These are phyloP conservation scores for Bombylius major DNA, from an alignment of 2,888 invertebrate genomes.

Conservation along the genomic window DNA sequence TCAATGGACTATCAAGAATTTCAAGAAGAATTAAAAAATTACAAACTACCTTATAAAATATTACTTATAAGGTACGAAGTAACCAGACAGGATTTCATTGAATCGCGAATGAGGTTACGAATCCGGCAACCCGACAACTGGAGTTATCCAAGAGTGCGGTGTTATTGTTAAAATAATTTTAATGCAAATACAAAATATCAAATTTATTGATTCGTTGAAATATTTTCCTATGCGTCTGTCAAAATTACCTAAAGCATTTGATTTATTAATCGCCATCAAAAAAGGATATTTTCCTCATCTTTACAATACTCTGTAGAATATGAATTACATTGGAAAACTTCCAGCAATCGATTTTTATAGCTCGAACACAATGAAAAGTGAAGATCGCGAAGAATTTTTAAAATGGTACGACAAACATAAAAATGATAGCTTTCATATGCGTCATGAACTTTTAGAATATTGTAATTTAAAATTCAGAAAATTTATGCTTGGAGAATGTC, in stretches of 20 bases:
- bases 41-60: too few species aligned
- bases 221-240: constrained; percentile 17
- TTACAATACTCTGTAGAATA: constrained; percentile 8
- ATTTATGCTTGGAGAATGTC: neutral
- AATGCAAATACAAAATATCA: neutral
- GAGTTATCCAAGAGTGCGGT: too few species aligned
- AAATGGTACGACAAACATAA: constrained; percentile 1
- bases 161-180: too few species aligned
- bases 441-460: constrained; percentile 1
- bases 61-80: too few species aligned
- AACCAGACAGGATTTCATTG: too few species aligned
- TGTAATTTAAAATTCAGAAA: constrained; percentile 5
- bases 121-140: too few species aligned
- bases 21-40: too few species aligned
- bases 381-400: neutral
- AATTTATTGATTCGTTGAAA: constrained; percentile 8
- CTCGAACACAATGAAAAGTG: neutral
- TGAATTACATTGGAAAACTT: constrained; percentile 6
- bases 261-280: constrained; percentile 9
- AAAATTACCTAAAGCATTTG: constrained; percentile 14
- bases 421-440: neutral
- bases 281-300: constrained; percentile 18
- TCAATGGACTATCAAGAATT: too few species aligned
- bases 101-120: too few species aligned
- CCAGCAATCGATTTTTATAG: neutral